These are phyloP conservation scores for Xanthia togata DNA, from an alignment of 2,888 invertebrate species.

Conservation along the genomic window DNA sequence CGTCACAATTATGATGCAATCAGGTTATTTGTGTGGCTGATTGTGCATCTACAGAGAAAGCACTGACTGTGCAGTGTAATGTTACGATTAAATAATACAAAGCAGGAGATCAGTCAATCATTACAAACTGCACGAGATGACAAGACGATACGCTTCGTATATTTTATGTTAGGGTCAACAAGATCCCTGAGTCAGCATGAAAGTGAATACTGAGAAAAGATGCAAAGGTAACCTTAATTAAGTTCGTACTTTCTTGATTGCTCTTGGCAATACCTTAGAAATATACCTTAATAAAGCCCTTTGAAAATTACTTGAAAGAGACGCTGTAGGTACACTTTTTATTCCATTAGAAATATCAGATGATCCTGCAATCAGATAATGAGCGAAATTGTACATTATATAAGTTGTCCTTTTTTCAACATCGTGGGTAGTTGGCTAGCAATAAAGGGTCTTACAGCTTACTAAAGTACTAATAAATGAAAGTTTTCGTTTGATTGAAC, in stretches of 20 bases:
- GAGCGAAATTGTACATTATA: conserved; percentile 1
- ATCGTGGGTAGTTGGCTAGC: neutral
- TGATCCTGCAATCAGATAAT: conserved; percentile 29
- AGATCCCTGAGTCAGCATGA: conserved; percentile 57
- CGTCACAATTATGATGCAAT: neutral
- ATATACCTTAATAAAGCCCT: conserved; percentile 1
- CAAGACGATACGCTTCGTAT: conserved; percentile 28
- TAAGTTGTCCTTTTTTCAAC: conserved; percentile 3
- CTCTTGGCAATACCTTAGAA: conserved; percentile 33
- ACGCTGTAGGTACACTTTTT: conserved; percentile 2
- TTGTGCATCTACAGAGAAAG: neutral
- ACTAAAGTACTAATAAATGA: conserved; percentile 16
- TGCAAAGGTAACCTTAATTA: conserved; percentile 20
- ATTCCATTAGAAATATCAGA: conserved; percentile 14
- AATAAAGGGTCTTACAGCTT: neutral
- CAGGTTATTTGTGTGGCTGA: neutral
- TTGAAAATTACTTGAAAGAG: conserved; percentile 7
- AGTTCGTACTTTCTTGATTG: conserved; percentile 30
- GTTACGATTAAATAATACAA: conserved; percentile 2
- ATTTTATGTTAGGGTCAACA: conserved; percentile 33
- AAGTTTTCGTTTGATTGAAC: conserved; percentile 36
- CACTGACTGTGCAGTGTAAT: neutral
- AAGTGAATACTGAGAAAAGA: conserved; percentile 20
- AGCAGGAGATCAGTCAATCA: conserved; percentile 23
- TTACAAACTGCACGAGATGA: conserved; percentile 47